Evolutionary conservation across 2,797 vertebrate species (phyloP), one percentile per base, ranked within the genome.

Genomic region (Eospalax fontanierii): DNA sequence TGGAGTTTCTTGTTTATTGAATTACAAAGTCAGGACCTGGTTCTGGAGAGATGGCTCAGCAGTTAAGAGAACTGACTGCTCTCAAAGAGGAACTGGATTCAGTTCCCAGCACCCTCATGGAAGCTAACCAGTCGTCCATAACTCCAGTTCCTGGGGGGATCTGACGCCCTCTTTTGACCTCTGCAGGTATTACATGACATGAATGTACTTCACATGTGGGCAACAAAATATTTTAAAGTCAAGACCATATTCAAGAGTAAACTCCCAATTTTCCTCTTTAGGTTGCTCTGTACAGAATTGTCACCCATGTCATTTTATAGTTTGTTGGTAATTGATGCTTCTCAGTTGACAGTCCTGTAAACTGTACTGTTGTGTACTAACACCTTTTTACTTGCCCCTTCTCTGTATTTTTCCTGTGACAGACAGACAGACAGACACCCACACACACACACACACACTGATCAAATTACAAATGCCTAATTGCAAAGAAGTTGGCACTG

Each of bases 371-470:
- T 86, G 38, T 71, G 6, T 79, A 46, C 88, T 88, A 46, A 40
- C 85, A 6, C 79, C 79, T 88, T 95, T 96, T 91, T 76, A 81
- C 40, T 70, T 94, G 54, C 87, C 19, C 38, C 30, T 73, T 74
- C 35, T 71, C 9, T 96, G 3, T 95, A 4, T 43, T 61, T 92
- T 85, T 84, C n/a, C 61, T 87, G 0, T 76, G 10, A 59, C 26
- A 76, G 61, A 78, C 40, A 35, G 6, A 70, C 15, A 28, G n/a
- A n/a, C 61, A 50, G 79, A 83, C 66, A 38, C 63, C 11, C 33
- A 35, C 22, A 71, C 15, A 24, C 57, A 50, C 83, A 80, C 65
- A n/a, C 61, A 12, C 30, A 40, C 22, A 15, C 6, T n/a, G 35
- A 80, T 11, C 38, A 78, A 79, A 40, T 87, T 35, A 59, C 22